phyloP scores from a whole-genome alignment of 2,113 vertebrate species.

The Lepisosteus oculatus region DNA sequence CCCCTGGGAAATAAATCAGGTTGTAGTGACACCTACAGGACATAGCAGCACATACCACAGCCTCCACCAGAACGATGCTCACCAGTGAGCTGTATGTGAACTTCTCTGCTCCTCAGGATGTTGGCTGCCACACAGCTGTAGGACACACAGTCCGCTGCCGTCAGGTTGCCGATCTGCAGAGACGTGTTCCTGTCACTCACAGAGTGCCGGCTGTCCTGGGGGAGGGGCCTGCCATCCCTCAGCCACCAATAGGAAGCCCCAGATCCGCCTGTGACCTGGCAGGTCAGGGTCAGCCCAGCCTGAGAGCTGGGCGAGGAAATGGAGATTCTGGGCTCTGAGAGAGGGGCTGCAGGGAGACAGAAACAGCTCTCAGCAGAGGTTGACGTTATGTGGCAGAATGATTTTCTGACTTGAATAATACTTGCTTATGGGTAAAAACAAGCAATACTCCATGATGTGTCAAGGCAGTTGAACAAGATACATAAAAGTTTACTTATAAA shows the following conservation, averaged over 20 bases:
- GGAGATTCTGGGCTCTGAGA: neutral
- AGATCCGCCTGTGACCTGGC: conserved; percentile 17
- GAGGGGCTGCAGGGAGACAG: conserved; percentile 17
- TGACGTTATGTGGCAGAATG: too few species aligned
- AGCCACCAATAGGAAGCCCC: conserved; percentile 27
- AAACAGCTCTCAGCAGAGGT: neutral
- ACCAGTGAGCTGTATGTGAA: conserved; percentile 19
- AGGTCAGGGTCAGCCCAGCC: conserved; percentile 23
- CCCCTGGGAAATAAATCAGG: too few species aligned
- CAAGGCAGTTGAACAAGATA: too few species aligned
- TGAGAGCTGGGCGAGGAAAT: neutral
- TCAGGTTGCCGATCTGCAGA: conserved; percentile 28
- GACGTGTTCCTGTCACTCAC: conserved; percentile 23
- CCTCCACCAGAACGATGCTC: conserved; percentile 7
- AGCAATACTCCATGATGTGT: too few species aligned
- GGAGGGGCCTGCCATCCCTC: conserved; percentile 18
- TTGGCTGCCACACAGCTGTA: conserved; percentile 34
- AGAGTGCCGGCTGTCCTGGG: conserved; percentile 17
- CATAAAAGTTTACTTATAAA: too few species aligned
- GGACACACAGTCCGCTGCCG: conserved; percentile 11
- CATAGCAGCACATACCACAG: neutral
- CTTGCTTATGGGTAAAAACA: too few species aligned
- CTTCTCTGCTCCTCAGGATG: neutral
- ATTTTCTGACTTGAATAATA: too few species aligned
- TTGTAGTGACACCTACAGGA: too few species aligned